Evolutionary conservation across 2,888 invertebrate species (phyloP), one percentile per base, ranked within the genome.

Genomic region (Rhynchonema sp.): DNA sequence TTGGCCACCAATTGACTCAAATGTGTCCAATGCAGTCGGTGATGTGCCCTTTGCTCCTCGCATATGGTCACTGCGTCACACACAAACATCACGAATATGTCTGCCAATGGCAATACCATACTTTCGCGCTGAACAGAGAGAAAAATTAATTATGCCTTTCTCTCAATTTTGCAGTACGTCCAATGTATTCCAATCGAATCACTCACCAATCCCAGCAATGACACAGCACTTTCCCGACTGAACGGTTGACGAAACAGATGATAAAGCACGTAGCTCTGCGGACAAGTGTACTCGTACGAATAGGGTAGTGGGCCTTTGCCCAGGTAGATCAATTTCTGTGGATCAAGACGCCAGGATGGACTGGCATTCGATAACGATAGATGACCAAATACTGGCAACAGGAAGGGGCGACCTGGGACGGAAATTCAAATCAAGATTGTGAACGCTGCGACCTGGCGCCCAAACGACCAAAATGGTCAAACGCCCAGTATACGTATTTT

Each of bases 1-100:
- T 90, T 92, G 64, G 94, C 92, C 3, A 92, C 80, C 74, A 92
- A 91, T 3, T 88, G 87, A 1, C 90, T 89, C 27, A 94, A 79
- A 75, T 91, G 90, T 61, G 90, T 79, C 92, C 92, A 94, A 56
- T 54, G 54, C 26, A 54, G 26, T 6, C 9, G 54, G 27, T 13
- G 9, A 6, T 22, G 9, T 9, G 28, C 6, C 27, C 72, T 70
- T 63, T 66, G 69, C 49, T 66, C 62, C 25, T 65, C 67, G 30
- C 65, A 66, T 57, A 67, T 68, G 28, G 65, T 64, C 58, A 62
- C 64, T 26, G 65, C 62, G 3, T 68, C 65, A 27, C 49, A 29
- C n/a, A 60, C 27, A 22, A 55, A 30, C 6, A 29, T 26, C n/a
- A 30, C 28, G 28, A 59, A 20, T 22, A 56, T n/a, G 6, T 58